Evolutionary conservation across 2,113 vertebrate genomes (phyloP).

Genomic region (Gallinago jamesoni): DNA sequence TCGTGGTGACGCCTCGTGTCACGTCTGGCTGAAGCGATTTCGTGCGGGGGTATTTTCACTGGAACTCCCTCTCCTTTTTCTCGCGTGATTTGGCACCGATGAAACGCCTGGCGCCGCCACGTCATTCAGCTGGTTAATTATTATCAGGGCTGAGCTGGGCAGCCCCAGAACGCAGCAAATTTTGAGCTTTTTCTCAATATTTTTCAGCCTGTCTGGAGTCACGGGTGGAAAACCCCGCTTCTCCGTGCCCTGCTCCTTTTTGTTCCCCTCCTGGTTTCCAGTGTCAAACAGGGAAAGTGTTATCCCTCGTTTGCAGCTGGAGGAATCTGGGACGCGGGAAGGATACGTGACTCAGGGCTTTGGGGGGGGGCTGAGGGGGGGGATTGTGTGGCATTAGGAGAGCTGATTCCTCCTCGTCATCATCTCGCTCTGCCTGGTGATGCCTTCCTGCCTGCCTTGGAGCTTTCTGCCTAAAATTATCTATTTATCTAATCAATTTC

Average conservation of each 20-base stretch:
- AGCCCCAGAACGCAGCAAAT: neutral
- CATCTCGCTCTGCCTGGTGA: neutral
- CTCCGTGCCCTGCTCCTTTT: fast-evolving
- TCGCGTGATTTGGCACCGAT: neutral
- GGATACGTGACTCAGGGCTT: neutral
- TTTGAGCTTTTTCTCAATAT: neutral
- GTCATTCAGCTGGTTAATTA: neutral
- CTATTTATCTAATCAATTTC: neutral
- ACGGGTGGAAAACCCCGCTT: neutral
- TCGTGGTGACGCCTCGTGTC: neutral
- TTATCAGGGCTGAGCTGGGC: neutral
- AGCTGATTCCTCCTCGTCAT: neutral
- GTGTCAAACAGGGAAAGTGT: neutral
- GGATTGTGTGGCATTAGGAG: neutral
- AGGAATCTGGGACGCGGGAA: neutral
- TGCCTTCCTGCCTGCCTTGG: neutral
- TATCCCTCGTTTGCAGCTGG: neutral
- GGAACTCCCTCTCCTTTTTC: neutral
- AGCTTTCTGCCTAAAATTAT: neutral
- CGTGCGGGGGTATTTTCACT: neutral
- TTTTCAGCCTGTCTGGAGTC: neutral
- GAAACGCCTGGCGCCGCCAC: fast-evolving
- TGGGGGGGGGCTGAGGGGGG: neutral
- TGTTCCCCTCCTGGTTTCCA: neutral
- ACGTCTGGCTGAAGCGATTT: fast-evolving